Base-by-base conservation (phyloP, 2,113 vertebrate genomes). In the Sula dactylatra region DNA sequence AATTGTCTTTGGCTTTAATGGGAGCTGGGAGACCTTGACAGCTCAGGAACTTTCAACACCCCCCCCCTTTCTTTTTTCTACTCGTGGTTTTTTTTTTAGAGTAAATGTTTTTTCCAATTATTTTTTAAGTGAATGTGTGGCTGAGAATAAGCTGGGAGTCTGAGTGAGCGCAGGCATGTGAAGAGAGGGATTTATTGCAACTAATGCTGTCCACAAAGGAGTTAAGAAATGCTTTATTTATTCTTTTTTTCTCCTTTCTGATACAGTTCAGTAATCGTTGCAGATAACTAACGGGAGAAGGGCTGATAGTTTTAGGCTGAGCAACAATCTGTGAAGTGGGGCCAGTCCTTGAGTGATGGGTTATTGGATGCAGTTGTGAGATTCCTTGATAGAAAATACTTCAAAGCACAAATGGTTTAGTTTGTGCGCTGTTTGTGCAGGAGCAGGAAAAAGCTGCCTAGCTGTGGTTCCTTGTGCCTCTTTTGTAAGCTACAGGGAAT, bases 41-140 rank as follows among this genome's bases (percentile, higher is more conserved):
- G 50, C 69, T 97, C n/a, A 11, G 72, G 80, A 95, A 95, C 81
- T 95, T 96, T 74, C 49, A 70, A 76, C 25, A 44, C 47, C 47
- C 47, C 26, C 26, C 52, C 9, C 16, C 8, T 3, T 15, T 11
- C 34, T n/a, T 65, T 44, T 16, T 6, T 2, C 5, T 13, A 0
- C 9, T 58, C 4, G 5, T 42, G 16, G n/a, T n/a, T n/a, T 7
- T 15, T 49, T 58, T 62, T 36, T 5, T 19, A 22, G 7, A 3
- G 50, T 29, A 49, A 10, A 81, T 66, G 4, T 8, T 54, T 77
- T 72, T 55, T 2, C 31, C 27, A 3, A 38, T 88, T 71, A 34
- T 7, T 74, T 88, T 27, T 47, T 12, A 24, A 71, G 70, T 32
- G 27, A n/a, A 18, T 5, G 31, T 40, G 65, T 65, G 0, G 2